Percentiles rank a stretch among this genome's conserved stretches.
These are phyloP conservation scores for Tetragnatha versicolor DNA, from an alignment of 1,140 invertebrate genomes.

Conservation along the genomic window DNA sequence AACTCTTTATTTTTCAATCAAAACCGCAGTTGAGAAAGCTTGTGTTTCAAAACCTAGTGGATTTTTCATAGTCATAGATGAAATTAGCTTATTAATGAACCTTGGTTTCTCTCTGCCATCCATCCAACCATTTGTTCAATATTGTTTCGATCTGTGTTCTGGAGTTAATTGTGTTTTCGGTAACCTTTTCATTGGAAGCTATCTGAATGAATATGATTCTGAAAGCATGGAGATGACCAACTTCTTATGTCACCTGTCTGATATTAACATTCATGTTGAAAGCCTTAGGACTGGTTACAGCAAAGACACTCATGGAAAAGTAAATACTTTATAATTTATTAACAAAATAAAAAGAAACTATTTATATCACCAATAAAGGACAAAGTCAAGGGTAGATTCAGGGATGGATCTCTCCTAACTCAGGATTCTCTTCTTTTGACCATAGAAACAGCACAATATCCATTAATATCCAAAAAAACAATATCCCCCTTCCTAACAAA, in stretches of 20 bases:
- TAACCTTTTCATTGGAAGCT: not conserved
- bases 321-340: not conserved
- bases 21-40: not conserved
- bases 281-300: conserved; percentile 30
- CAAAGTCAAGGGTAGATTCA: not conserved
- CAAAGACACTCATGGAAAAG: conserved; percentile 38
- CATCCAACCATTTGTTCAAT: conserved; percentile 5
- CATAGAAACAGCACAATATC: too few species aligned
- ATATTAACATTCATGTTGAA: conserved; percentile 15
- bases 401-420: not conserved
- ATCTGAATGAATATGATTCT: not conserved
- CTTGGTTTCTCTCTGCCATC: conserved; percentile 3
- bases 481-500: not conserved
- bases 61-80: conserved; percentile 27
- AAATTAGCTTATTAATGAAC: conserved; percentile 23
- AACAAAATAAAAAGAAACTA: not conserved
- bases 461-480: not conserved
- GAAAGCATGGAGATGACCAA: not conserved
- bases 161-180: not conserved
- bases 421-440: too few species aligned
- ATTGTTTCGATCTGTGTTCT: not conserved
- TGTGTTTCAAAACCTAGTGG: not conserved
- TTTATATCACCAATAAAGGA: not conserved
- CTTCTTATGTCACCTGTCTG: conserved; percentile 5
- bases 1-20: conserved; percentile 7